Conservation (phyloP, 2,797 vertebrate species). For the Chloroceryle amazona region DNA sequence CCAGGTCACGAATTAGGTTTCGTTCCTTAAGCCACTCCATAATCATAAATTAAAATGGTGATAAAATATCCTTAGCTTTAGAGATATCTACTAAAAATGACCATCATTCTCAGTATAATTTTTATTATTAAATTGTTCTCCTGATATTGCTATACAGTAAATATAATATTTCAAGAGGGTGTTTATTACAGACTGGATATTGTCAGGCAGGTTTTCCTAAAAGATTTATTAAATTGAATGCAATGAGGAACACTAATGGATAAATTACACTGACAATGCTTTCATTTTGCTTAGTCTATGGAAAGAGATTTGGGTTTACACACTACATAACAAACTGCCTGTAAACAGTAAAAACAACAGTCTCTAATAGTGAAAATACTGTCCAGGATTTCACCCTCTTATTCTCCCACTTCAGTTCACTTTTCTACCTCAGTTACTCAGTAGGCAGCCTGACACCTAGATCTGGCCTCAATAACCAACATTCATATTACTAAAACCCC, state of each 20-base stretch:
- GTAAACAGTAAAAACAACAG: neutral
- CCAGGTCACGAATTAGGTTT: slow-evolving; percentile 9
- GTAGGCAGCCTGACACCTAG: neutral
- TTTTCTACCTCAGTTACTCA: neutral
- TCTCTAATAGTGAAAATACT: neutral
- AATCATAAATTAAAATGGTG: slow-evolving; percentile 50
- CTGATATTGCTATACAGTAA: neutral
- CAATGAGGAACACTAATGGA: neutral
- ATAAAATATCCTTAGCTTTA: slow-evolving; percentile 22
- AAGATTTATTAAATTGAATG: neutral
- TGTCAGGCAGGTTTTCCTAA: neutral
- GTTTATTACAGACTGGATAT: neutral
- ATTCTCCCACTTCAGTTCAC: neutral
- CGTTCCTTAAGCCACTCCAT: slow-evolving; percentile 12
- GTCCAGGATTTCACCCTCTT: neutral
- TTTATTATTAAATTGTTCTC: neutral
- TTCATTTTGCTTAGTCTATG: neutral
- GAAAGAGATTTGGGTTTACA: neutral
- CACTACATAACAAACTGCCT: neutral
- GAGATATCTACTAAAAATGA: slow-evolving; percentile 22
- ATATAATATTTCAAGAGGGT: neutral
- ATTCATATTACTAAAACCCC: neutral
- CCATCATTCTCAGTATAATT: neutral
- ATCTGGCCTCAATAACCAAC: neutral
- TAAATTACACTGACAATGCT: neutral